Evolutionary conservation across 2,113 vertebrate genomes (phyloP).

Genomic region (Rattus norvegicus): DNA sequence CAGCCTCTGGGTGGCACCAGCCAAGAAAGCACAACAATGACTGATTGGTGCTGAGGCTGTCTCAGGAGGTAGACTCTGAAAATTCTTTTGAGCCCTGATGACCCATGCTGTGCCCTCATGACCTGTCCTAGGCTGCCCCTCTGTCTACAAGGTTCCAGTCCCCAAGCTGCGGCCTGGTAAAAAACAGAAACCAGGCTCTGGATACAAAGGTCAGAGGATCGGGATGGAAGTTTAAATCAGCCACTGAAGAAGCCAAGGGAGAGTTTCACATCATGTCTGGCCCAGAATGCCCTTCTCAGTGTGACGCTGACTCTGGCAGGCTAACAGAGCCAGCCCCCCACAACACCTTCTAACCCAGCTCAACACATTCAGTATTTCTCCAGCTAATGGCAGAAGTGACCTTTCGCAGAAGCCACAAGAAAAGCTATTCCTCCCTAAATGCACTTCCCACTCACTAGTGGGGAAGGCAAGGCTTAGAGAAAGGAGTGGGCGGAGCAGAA

Average conservation of each 20-base stretch:
- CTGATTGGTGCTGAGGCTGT: fast-evolving
- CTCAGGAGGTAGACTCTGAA: background rate
- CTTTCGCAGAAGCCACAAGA: background rate
- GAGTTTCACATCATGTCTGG: background rate
- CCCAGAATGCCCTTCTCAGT: background rate
- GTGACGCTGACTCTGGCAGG: no score
- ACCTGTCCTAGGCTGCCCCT: background rate
- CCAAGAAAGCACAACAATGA: no score
- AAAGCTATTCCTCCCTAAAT: background rate
- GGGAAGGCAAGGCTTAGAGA: background rate
- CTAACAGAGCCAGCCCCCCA: background rate
- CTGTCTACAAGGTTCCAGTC: background rate
- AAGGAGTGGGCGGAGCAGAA: background rate
- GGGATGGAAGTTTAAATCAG: background rate
- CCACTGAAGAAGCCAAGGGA: background rate
- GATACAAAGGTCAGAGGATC: no score
- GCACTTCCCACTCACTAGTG: background rate
- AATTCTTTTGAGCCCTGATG: background rate
- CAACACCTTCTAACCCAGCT: background rate
- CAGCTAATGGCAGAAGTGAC: background rate
- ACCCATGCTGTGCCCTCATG: background rate
- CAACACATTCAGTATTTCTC: background rate
- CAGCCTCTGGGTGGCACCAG: background rate
- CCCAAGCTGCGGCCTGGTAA: no score
- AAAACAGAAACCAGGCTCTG: background rate